Evolutionary conservation across 2,797 vertebrate genomes (phyloP).

Genomic region (Anisognathus igniventris): DNA sequence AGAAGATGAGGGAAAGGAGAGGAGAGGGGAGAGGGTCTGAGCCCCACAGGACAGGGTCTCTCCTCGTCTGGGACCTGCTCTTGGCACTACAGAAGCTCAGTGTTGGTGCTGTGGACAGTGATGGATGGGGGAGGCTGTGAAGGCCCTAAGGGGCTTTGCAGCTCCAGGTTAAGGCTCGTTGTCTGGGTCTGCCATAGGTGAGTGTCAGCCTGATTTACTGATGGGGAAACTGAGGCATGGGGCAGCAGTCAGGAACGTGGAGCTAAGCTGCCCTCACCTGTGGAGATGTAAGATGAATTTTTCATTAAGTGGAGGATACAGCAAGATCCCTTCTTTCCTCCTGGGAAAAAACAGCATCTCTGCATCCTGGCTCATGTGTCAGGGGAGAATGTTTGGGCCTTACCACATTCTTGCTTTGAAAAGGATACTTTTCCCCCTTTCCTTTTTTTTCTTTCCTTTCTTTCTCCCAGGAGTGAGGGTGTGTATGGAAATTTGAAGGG

Average conservation of each 20-base stretch:
- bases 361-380: background rate
- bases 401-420: slow-evolving; percentile 29
- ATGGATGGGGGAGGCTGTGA: background rate
- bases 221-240: background rate
- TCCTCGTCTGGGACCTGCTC: background rate
- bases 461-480: background rate
- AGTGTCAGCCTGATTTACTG: background rate
- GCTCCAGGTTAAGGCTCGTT: background rate
- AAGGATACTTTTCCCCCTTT: background rate
- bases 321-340: background rate
- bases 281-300: background rate
- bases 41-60: background rate
- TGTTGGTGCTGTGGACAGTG: background rate
- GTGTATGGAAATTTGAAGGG: background rate
- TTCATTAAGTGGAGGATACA: background rate
- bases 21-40: background rate
- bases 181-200: background rate
- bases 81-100: background rate
- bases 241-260: background rate
- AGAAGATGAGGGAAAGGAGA: background rate
- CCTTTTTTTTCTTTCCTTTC: background rate
- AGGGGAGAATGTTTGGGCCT: background rate
- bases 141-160: background rate
- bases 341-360: background rate
- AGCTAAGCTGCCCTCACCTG: background rate